Conservation (phyloP, 2,797 vertebrate genomes). For the Crotalus adamanteus region DNA sequence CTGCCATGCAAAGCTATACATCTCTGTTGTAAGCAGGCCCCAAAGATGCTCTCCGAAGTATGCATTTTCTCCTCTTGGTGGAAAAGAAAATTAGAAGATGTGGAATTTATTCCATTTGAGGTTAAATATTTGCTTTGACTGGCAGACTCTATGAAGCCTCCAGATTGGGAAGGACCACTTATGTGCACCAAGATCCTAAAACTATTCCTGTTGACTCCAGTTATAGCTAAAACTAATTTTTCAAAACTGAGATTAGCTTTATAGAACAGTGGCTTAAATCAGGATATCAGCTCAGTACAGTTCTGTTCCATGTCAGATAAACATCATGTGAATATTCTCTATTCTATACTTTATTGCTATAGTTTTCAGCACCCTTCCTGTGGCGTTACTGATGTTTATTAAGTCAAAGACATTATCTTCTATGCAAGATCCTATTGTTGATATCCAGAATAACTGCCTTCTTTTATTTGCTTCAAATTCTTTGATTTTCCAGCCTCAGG, state of each 20-base stretch:
- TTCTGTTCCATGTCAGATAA: neutral
- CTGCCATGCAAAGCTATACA: neutral
- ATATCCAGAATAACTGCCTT: neutral
- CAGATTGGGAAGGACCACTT: neutral
- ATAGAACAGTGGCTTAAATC: neutral
- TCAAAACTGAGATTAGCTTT: neutral
- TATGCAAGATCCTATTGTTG: neutral
- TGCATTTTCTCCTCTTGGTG: neutral
- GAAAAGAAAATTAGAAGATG: neutral
- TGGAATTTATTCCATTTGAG: too few relatives aligned
- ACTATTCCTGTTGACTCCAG: too few relatives aligned
- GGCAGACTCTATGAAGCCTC: neutral
- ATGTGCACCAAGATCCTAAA: neutral
- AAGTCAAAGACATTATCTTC: neutral
- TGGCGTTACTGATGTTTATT: neutral
- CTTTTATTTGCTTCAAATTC: neutral
- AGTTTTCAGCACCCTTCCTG: neutral
- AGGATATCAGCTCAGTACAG: neutral
- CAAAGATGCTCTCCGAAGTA: slow-evolving; percentile 13
- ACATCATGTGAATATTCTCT: neutral
- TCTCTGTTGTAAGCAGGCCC: neutral
- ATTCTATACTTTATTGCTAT: neutral
- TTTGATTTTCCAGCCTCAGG: neutral
- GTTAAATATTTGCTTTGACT: neutral
- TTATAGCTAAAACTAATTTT: neutral